Conservation (phyloP, 2,113 vertebrate species). For the Oreocharis arfaki region DNA sequence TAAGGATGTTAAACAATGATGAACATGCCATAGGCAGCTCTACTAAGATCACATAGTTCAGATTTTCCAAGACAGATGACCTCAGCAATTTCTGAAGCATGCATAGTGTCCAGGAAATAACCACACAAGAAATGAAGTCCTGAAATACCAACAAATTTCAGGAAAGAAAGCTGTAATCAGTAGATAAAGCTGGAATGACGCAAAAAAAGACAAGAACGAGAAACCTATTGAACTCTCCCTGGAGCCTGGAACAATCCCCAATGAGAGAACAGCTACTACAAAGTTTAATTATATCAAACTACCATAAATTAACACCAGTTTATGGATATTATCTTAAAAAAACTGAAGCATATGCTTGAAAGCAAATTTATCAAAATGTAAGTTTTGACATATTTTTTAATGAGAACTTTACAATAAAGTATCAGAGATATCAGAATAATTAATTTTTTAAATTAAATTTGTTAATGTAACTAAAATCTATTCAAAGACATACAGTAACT, state of each 20-base stretch:
- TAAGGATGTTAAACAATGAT: not conserved
- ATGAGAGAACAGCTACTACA: not conserved
- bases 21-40: not conserved
- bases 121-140: not conserved
- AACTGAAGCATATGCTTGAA: not conserved
- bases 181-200: not conserved
- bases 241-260: not conserved
- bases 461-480: not conserved
- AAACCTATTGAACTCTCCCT: not conserved
- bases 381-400: not conserved
- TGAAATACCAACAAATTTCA: not conserved
- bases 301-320: not conserved
- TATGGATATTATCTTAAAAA: not conserved
- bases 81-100: not conserved
- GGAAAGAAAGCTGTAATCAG: not conserved
- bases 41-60: not conserved
- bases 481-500: not conserved
- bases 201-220: not conserved
- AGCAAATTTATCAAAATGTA: not conserved
- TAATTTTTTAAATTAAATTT: not conserved
- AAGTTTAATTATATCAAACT: not conserved
- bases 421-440: not conserved
- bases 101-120: not conserved
- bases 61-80: not conserved
- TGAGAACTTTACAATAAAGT: not conserved